Evolutionary conservation across 2,888 invertebrate species (phyloP), one percentile per base, ranked within the genome.

Genomic region (Campaea margaritaria): DNA sequence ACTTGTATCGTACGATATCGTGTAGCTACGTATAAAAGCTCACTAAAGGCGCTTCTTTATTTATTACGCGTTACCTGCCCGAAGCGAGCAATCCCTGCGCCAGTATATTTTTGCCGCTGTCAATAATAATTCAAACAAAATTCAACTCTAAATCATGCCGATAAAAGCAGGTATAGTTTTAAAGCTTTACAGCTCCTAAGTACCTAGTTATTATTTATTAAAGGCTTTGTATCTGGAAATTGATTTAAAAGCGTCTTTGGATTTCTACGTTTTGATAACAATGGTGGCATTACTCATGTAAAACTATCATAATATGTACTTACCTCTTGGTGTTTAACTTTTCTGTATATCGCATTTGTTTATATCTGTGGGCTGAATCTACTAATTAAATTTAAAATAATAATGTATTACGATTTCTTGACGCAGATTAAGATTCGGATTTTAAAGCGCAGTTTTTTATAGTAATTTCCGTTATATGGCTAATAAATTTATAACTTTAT

Each of bases 11-110:
- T 36, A 12, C 43, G 21, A 21, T 21, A 43, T 43, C 21, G n/a
- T 21, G 10, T 43, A 12, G 21, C 34, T 0, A 31, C 45, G 34
- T 46, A n/a, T 46, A 12, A 34, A 34, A 2, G 0, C 34, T 12
- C 10, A 36, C n/a, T 10, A 31, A 42, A 43, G n/a, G 28, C 73
- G 83, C 81, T 82, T 78, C 77, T 83, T 87, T 90, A 90, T 91
- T 91, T 89, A 90, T 87, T 82, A 85, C 79, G 79, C 81, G 86
- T 85, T 86, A 87, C 86, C 84, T 83, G 86, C 87, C 81, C 81
- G 78, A 77, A 87, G 86, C 88, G 75, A 79, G 79, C 78, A 78
- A 83, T 80, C 43, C 47, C 28, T 38, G 38, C 11, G 38, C 13
- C 51, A 52, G 47, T 43, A 59, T 51, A 58, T 58, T 61, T 58